These are phyloP conservation scores for Platalea minor DNA, from an alignment of 2,797 vertebrate genomes.

Conservation along the genomic window DNA sequence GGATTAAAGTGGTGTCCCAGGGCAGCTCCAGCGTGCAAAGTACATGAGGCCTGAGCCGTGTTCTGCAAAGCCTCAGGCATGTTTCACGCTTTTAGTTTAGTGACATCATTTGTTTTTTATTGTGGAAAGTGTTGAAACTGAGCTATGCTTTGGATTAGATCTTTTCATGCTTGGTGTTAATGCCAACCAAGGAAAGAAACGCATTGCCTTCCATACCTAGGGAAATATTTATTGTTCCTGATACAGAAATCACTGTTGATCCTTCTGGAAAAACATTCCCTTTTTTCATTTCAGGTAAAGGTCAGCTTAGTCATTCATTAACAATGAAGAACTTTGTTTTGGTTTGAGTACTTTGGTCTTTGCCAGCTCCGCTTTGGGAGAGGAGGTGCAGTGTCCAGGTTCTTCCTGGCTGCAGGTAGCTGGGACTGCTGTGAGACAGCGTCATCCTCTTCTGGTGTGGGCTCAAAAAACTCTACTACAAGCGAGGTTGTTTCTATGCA, in stretches of 20 bases:
- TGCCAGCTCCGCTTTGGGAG: rapidly evolving
- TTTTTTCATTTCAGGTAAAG: conserved; percentile 16
- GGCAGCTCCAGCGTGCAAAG: background rate
- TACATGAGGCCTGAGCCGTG: background rate
- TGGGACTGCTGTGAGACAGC: background rate
- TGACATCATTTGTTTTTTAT: background rate
- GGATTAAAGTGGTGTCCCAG: background rate
- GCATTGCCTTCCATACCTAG: background rate
- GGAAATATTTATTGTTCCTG: background rate
- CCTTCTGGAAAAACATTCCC: background rate
- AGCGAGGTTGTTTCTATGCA: background rate
- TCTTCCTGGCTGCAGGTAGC: background rate
- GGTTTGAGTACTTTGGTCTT: background rate
- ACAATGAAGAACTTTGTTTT: background rate
- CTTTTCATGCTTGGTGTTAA: background rate
- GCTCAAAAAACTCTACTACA: background rate
- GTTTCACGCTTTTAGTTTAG: background rate
- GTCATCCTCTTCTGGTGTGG: background rate
- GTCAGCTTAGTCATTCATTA: conserved; percentile 32
- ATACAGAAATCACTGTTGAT: background rate
- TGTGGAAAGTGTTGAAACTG: background rate
- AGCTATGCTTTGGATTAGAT: background rate
- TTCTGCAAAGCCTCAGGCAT: conserved; percentile 8
- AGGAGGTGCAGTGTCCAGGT: background rate
- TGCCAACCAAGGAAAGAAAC: background rate